Conservation (phyloP, 1,140 invertebrate species). For the Geopemphigus sp. region DNA sequence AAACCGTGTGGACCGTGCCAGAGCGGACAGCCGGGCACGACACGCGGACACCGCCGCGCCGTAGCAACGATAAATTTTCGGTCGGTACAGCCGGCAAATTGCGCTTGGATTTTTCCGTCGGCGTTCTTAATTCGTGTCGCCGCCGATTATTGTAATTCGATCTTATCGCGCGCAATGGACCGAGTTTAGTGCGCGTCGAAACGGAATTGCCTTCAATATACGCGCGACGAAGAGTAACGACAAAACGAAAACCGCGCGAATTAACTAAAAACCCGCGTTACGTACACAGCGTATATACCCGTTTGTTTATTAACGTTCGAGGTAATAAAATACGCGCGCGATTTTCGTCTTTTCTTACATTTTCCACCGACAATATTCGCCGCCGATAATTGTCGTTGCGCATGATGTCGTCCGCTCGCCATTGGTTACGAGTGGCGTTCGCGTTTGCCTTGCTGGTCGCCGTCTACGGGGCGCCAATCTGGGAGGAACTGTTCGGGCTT, state of each 20-base stretch:
- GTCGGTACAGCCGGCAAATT: neutral
- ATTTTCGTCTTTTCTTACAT: neutral
- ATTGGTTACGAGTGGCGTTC: conserved; percentile 4
- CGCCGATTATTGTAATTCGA: neutral
- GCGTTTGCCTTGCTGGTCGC: conserved; percentile 13
- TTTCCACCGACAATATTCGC: neutral
- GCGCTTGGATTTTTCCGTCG: neutral
- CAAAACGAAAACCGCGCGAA: too few relatives aligned
- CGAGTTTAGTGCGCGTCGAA: conserved; percentile 35
- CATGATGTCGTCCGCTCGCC: neutral
- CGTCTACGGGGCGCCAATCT: conserved; percentile 36
- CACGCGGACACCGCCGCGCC: neutral
- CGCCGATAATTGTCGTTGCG: too few relatives aligned
- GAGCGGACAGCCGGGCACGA: conserved; percentile 6
- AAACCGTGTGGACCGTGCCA: conserved; percentile 10
- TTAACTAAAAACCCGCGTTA: neutral
- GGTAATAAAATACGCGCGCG: too few relatives aligned
- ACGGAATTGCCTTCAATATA: neutral
- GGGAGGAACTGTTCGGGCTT: conserved; percentile 36
- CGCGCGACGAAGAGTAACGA: neutral
- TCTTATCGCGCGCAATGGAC: conserved; percentile 1
- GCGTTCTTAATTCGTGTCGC: neutral
- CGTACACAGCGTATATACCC: neutral
- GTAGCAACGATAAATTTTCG: conserved; percentile 8
- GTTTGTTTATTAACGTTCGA: neutral